Evolutionary conservation across 2,888 invertebrate species (phyloP), one percentile per base, ranked within the genome.

Genomic region (Pristionchus entomophagus): DNA sequence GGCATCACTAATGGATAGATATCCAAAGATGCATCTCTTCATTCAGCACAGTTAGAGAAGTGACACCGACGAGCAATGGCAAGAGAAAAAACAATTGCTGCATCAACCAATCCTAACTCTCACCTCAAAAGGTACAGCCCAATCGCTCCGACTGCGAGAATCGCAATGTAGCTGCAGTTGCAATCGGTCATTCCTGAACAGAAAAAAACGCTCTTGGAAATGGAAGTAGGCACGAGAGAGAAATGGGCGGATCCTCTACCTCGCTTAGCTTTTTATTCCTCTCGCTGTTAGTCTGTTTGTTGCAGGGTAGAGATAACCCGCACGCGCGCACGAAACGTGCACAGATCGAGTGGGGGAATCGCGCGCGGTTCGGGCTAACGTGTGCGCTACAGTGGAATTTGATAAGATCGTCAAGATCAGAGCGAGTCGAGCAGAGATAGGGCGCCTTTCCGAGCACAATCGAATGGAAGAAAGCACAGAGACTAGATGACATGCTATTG

Each of bases 351-450:
- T 19, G 32, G 12, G 3, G 62, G 62, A 62, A 62, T 62, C 12
- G 62, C 62, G 62, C 32, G 62, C 17, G 1, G 62, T n/a, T 3
- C 29, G 62, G 10, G 62, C 32, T 59, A 59, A 29, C 14, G 12
- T 62, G 62, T 62, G 62, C 62, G 32, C 62, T 62, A 62, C 62
- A 14, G 12, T n/a, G 62, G 62, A 62, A 62, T 26, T 62, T 62
- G 62, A 62, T 29, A 62, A 62, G 32, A 29, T 29, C 26, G 59
- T 59, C 59, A 59, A 26, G 26, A 62, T 62, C 56, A 45, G 45
- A 45, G 29, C 29, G 19, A 26, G 32, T n/a, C n/a, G n/a, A 14
- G 62, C 62, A 32, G 62, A 62, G 62, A 5, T 62, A 32, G 62
- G 3, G 12, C 62, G 17, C 62, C 29, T 45, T 45, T 45, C 45